phyloP scores from a whole-genome alignment of 2,888 invertebrate genomes.

The Lithophane socia region DNA sequence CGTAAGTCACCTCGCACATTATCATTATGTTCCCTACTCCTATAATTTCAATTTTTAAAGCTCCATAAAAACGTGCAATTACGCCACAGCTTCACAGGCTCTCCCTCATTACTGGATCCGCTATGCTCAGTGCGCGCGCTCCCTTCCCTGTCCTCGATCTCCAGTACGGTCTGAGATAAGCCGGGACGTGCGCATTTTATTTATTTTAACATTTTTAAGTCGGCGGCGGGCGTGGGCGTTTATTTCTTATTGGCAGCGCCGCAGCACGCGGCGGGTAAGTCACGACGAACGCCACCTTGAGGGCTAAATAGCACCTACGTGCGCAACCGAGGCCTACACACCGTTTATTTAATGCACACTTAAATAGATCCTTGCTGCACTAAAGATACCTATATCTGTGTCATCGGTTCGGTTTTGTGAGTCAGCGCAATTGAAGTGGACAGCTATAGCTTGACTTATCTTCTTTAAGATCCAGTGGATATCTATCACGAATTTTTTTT shows the following conservation, averaged over 20 bases:
- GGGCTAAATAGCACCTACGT: conserved; percentile 89
- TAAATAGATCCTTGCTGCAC: conserved; percentile 67
- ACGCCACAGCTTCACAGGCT: conserved; percentile 20
- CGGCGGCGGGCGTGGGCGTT: conserved; percentile 71
- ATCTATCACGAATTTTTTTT: conserved; percentile 12
- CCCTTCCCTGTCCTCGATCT: conserved; percentile 79
- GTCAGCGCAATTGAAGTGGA: conserved; percentile 2
- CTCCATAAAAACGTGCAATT: conserved; percentile 28
- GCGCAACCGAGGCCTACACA: conserved; percentile 65
- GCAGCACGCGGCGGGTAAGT: conserved; percentile 84
- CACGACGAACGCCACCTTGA: conserved; percentile 88
- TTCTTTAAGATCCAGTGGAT: conserved; percentile 18
- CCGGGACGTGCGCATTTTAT: conserved; percentile 89
- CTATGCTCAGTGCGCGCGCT: conserved; percentile 72
- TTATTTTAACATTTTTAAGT: conserved; percentile 90
- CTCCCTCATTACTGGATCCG: conserved; percentile 40
- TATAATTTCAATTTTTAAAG: conserved; percentile 48
- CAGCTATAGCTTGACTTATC: conserved; percentile 22
- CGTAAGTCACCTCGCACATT: conserved; percentile 35
- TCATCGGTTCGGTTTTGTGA: conserved; percentile 37
- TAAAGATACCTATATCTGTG: conserved; percentile 51
- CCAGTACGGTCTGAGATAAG: conserved; percentile 86
- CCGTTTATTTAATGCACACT: conserved; percentile 77
- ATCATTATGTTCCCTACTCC: conserved; percentile 43
- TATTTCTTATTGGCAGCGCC: conserved; percentile 79